Evolutionary conservation across 2,797 vertebrate species (phyloP).

Genomic region (Borostomias antarcticus): DNA sequence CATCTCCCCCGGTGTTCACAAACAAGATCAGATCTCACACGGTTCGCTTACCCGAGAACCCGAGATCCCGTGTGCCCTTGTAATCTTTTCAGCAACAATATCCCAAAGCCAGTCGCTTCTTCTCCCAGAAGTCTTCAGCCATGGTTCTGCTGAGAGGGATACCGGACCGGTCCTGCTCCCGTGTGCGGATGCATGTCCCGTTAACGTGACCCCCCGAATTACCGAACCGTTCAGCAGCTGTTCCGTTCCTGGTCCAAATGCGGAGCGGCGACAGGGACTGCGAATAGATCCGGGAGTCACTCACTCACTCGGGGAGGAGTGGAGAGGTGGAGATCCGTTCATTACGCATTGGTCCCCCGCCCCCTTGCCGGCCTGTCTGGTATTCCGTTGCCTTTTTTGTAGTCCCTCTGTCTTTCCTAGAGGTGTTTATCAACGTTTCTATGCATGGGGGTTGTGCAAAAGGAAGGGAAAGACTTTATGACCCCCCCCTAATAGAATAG

Average conservation of each 20-base stretch:
- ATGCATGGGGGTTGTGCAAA: not conserved
- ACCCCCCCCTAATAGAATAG: conserved; percentile 41
- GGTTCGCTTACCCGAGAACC: conserved; percentile 62
- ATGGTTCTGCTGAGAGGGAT: conserved; percentile 58
- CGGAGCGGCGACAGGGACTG: conserved; percentile 52
- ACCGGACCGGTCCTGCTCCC: conserved; percentile 21
- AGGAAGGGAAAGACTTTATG: not conserved
- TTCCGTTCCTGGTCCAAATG: conserved; percentile 52
- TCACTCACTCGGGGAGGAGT: conserved; percentile 39
- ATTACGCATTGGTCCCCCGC: conserved; percentile 5
- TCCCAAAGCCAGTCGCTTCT: conserved; percentile 46
- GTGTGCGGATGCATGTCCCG: conserved; percentile 41
- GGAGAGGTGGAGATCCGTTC: conserved; percentile 29
- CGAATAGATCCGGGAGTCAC: conserved; percentile 57
- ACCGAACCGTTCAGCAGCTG: conserved; percentile 49
- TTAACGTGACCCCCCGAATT: conserved; percentile 35
- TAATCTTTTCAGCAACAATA: conserved; percentile 56
- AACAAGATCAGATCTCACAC: too few relatives aligned
- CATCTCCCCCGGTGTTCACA: not conserved
- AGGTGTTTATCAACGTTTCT: not conserved
- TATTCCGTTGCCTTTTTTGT: not conserved
- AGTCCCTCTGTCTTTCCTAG: not conserved
- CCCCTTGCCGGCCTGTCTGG: not conserved
- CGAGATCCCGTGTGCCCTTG: conserved; percentile 52
- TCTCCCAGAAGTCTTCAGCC: conserved; percentile 81